Evolutionary conservation across 2,888 invertebrate genomes (phyloP).

Genomic region (Brachynemurus nebulosus): DNA sequence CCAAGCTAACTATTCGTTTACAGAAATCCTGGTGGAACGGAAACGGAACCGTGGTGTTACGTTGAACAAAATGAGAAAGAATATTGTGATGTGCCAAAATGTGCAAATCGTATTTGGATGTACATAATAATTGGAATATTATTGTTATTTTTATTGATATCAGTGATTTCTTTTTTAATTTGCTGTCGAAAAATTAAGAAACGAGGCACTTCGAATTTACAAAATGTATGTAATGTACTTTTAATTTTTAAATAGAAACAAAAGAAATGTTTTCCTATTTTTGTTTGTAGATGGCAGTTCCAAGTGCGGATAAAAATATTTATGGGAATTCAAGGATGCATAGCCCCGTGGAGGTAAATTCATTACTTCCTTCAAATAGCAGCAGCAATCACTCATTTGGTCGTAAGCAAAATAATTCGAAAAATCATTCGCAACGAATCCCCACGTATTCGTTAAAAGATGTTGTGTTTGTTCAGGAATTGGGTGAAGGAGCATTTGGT

Average conservation of each 20-base stretch:
- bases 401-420: slow-evolving; percentile 25
- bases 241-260: not conserved
- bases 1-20: slow-evolving; percentile 28
- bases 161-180: slow-evolving; percentile 42
- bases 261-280: not conserved
- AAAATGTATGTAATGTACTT: slow-evolving; percentile 36
- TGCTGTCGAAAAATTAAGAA: slow-evolving; percentile 43
- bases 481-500: slow-evolving; percentile 95
- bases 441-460: slow-evolving; percentile 77
- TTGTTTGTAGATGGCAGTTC: slow-evolving; percentile 40
- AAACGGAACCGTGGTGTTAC: slow-evolving; percentile 83
- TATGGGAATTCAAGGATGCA: slow-evolving; percentile 65
- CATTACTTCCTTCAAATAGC: slow-evolving; percentile 46
- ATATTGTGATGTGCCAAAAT: slow-evolving; percentile 75
- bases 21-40: slow-evolving; percentile 76
- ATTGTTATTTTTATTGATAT: slow-evolving; percentile 36
- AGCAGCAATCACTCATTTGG: slow-evolving; percentile 33
- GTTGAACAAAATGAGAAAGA: slow-evolving; percentile 63
- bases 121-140: slow-evolving; percentile 57
- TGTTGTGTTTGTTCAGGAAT: slow-evolving; percentile 74
- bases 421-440: slow-evolving; percentile 38
- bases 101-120: slow-evolving; percentile 70
- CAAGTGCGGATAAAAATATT: slow-evolving; percentile 64
- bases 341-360: slow-evolving; percentile 74
- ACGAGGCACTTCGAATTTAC: slow-evolving; percentile 45